Evolutionary conservation across 1,140 invertebrate genomes (phyloP).

Genomic region (Caenorhabditis latens): DNA sequence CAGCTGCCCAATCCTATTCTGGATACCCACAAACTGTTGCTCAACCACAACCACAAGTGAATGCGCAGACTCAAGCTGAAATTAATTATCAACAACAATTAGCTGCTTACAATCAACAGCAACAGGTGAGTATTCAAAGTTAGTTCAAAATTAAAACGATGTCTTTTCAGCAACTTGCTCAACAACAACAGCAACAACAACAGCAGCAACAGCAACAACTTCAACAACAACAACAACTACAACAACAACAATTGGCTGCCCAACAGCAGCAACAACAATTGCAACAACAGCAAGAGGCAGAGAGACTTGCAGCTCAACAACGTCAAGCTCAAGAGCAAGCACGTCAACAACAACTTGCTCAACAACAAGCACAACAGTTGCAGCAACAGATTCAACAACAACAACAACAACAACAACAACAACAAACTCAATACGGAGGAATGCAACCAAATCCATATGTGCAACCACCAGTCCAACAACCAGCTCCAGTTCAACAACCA

Average conservation of each 20-base stretch:
- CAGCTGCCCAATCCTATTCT: constrained; percentile 9
- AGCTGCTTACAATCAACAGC: constrained; percentile 39
- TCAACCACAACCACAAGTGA: constrained; percentile 29
- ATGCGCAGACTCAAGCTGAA: constrained; percentile 15
- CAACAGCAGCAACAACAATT: constrained; percentile 24
- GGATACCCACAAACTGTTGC: constrained; percentile 29
- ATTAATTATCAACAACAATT: constrained; percentile 37
- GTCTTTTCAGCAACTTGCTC: constrained; percentile 19
- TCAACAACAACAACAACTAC: neutral
- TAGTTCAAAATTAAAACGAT: neutral
- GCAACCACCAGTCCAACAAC: constrained; percentile 57
- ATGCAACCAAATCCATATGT: constrained; percentile 44
- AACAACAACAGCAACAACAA: constrained; percentile 34
- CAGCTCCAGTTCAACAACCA: constrained; percentile 28
- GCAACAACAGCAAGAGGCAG: constrained; percentile 21
- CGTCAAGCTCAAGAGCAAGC: neutral
- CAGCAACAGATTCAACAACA: constrained; percentile 65
- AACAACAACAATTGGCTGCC: constrained; percentile 22
- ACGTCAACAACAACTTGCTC: neutral
- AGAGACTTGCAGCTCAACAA: neutral
- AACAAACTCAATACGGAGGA: constrained; percentile 51
- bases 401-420: constrained; percentile 31
- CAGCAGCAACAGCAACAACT: too few species aligned
- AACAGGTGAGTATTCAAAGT: neutral
- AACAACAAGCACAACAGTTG: constrained; percentile 57